Conservation (phyloP, 2,888 invertebrate species). For the Mythimna pallens region DNA sequence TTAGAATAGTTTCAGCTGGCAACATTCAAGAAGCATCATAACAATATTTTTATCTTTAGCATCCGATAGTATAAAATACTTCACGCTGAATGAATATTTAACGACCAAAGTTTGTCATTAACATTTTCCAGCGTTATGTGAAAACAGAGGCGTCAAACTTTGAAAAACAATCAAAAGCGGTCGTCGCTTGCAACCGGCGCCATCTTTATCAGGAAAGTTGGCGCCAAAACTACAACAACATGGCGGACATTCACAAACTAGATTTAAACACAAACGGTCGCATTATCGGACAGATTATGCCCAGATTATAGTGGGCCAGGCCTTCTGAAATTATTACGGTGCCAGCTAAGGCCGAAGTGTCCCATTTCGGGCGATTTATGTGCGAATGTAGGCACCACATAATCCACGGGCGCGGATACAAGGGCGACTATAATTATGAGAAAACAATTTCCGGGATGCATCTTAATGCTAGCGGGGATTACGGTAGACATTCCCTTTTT, state of each 20-base stretch:
- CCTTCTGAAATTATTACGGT: constrained; percentile 88
- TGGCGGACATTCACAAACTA: constrained; percentile 79
- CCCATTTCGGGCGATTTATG: constrained; percentile 89
- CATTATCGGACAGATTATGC: constrained; percentile 90
- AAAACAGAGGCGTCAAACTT: constrained; percentile 68
- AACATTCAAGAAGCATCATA: constrained; percentile 8
- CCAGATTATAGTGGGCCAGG: constrained; percentile 89
- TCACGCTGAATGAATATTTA: constrained; percentile 54
- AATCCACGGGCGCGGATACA: constrained; percentile 82
- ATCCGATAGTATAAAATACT: constrained; percentile 19
- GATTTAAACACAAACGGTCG: constrained; percentile 87
- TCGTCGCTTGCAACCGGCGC: constrained; percentile 75
- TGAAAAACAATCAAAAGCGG: constrained; percentile 65
- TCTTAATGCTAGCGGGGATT: constrained; percentile 86
- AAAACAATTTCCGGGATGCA: constrained; percentile 89
- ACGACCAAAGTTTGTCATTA: constrained; percentile 65
- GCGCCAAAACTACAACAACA: constrained; percentile 82
- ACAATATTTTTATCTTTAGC: constrained; percentile 17
- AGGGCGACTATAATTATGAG: constrained; percentile 88
- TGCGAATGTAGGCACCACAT: constrained; percentile 87
- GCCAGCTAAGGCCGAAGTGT: constrained; percentile 87
- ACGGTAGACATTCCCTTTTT: constrained; percentile 75
- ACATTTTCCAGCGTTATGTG: constrained; percentile 54
- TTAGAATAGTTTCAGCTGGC: constrained; percentile 13
- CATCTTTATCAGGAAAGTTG: constrained; percentile 83